These are phyloP conservation scores for Cheilosia vernalis DNA, from an alignment of 2,888 invertebrate species.

Conservation along the genomic window DNA sequence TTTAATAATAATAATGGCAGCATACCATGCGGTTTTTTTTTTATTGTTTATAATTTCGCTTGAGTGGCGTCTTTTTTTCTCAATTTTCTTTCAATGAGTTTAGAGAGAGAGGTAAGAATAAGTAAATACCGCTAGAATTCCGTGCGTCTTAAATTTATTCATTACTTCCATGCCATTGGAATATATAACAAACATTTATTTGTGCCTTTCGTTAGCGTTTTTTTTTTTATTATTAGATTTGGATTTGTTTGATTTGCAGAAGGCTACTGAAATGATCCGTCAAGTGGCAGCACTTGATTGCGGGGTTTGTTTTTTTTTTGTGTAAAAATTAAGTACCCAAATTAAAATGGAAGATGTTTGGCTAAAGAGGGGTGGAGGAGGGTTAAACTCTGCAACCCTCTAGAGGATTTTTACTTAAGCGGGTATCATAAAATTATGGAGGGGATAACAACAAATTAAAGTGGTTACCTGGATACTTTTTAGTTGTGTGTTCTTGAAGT, in stretches of 20 bases:
- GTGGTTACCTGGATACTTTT: slow-evolving; percentile 28
- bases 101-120: slow-evolving; percentile 7
- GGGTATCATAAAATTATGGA: slow-evolving; percentile 53
- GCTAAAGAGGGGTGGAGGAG: not conserved
- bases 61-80: slow-evolving; percentile 48
- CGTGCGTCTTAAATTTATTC: slow-evolving; percentile 63
- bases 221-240: slow-evolving; percentile 20
- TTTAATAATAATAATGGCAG: slow-evolving; percentile 68
- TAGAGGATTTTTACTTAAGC: slow-evolving; percentile 61
- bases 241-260: slow-evolving; percentile 57
- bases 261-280: slow-evolving; percentile 49
- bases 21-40: slow-evolving; percentile 61
- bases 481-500: slow-evolving; percentile 27
- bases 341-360: slow-evolving; percentile 55
- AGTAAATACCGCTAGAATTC: slow-evolving; percentile 43
- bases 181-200: slow-evolving; percentile 28
- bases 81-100: slow-evolving; percentile 16
- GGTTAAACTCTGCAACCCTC: slow-evolving; percentile 26
- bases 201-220: slow-evolving; percentile 14
- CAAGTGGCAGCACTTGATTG: slow-evolving; percentile 65
- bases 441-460: slow-evolving; percentile 9
- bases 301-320: slow-evolving; percentile 15
- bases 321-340: slow-evolving; percentile 64
- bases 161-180: slow-evolving; percentile 71
- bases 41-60: slow-evolving; percentile 34